These are phyloP conservation scores for Lamproptera curius DNA, from an alignment of 2,888 invertebrate genomes.

Conservation along the genomic window DNA sequence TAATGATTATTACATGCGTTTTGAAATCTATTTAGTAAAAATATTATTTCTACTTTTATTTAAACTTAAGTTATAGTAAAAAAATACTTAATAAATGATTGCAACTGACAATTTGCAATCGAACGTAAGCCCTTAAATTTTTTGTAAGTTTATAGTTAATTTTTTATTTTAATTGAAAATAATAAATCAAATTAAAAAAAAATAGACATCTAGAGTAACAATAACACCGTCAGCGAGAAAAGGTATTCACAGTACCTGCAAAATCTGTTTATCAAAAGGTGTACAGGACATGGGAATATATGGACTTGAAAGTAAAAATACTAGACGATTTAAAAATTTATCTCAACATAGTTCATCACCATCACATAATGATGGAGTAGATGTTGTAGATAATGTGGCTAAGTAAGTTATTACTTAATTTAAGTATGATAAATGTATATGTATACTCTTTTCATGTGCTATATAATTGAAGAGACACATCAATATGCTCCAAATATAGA, in stretches of 20 bases:
- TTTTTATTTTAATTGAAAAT: constrained; percentile 21
- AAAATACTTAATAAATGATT: background rate
- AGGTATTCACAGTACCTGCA: constrained; percentile 43
- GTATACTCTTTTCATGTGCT: background rate
- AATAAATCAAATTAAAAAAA: too few species aligned
- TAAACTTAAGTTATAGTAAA: background rate
- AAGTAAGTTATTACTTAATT: constrained; percentile 43
- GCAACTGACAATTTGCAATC: background rate
- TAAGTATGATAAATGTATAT: too few species aligned
- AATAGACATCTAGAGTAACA: constrained; percentile 43
- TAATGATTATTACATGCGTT: too few species aligned
- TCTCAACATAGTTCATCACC: constrained; percentile 14
- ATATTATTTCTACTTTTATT: too few species aligned
- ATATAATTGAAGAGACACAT: background rate
- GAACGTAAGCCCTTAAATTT: background rate
- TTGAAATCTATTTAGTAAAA: too few species aligned
- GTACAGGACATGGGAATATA: constrained; percentile 25
- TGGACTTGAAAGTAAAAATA: constrained; percentile 44
- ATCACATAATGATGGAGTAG: constrained; percentile 31
- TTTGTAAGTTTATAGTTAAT: background rate
- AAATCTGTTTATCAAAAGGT: constrained; percentile 25
- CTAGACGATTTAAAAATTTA: constrained; percentile 22
- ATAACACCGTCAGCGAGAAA: constrained; percentile 48
- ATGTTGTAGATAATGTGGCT: constrained; percentile 57
- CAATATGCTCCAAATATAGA: background rate